phyloP scores from a whole-genome alignment of 2,888 invertebrate genomes.

The Xestia ashworthii region DNA sequence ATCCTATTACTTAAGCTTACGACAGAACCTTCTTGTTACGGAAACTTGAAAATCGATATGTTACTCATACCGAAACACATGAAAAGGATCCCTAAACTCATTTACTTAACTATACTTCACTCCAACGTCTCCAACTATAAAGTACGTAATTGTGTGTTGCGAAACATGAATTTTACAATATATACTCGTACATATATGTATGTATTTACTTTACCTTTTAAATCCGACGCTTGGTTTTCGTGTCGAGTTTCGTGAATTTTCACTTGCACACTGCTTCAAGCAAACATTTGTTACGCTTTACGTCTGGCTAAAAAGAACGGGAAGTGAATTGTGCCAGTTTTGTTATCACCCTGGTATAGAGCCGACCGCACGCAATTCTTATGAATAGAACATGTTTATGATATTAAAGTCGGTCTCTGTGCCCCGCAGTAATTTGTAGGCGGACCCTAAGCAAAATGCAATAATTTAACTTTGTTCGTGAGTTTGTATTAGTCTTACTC shows the following conservation, averaged over 20 bases:
- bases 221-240: slow-evolving; percentile 23
- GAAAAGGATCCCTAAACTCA: slow-evolving; percentile 4
- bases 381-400: slow-evolving; percentile 62
- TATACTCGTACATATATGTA: not conserved
- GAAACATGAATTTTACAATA: slow-evolving; percentile 21
- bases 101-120: slow-evolving; percentile 25
- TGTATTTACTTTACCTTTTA: slow-evolving; percentile 23
- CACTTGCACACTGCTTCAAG: slow-evolving; percentile 20
- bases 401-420: slow-evolving; percentile 52
- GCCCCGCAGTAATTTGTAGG: slow-evolving; percentile 52
- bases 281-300: slow-evolving; percentile 30
- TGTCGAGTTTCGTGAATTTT: slow-evolving; percentile 11
- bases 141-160: slow-evolving; percentile 11
- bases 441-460: slow-evolving; percentile 59
- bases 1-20: slow-evolving; percentile 6
- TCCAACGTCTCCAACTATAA: slow-evolving; percentile 7
- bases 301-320: slow-evolving; percentile 22
- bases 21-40: not conserved
- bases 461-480: slow-evolving; percentile 59
- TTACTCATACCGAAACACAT: slow-evolving; percentile 26
- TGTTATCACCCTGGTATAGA: slow-evolving; percentile 17
- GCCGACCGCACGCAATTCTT: slow-evolving; percentile 31
- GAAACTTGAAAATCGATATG: slow-evolving; percentile 27
- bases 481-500: slow-evolving; percentile 62
- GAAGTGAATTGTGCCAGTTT: slow-evolving; percentile 14